These are phyloP conservation scores for Teleogryllus oceanicus DNA, from an alignment of 2,888 invertebrate genomes.

Conservation along the genomic window DNA sequence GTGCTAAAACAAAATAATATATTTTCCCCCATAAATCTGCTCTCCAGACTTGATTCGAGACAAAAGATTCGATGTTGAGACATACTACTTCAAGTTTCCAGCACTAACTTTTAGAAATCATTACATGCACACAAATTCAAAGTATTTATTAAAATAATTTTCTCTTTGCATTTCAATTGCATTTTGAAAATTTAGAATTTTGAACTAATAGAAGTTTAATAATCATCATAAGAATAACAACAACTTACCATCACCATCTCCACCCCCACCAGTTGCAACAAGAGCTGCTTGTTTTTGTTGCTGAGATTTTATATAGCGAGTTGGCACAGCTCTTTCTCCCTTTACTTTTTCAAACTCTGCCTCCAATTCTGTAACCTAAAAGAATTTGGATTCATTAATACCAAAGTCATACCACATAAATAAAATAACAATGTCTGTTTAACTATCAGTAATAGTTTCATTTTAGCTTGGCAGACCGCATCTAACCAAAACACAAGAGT, in stretches of 20 bases:
- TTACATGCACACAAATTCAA: too few relatives aligned
- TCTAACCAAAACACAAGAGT: neutral
- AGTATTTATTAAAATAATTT: too few relatives aligned
- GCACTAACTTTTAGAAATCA: too few relatives aligned
- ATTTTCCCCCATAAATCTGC: too few relatives aligned
- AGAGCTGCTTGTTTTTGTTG: slow-evolving; percentile 64
- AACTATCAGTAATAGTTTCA: neutral
- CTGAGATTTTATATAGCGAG: slow-evolving; percentile 75
- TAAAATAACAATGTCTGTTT: neutral
- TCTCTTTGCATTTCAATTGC: too few relatives aligned
- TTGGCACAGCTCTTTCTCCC: slow-evolving; percentile 64
- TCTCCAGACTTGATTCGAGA: too few relatives aligned
- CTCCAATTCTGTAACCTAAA: slow-evolving; percentile 76
- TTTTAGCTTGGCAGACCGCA: too few relatives aligned
- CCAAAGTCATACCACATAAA: neutral
- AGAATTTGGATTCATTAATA: neutral
- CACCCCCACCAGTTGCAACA: slow-evolving; percentile 50
- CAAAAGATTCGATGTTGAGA: too few relatives aligned
- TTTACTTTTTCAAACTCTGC: slow-evolving; percentile 76
- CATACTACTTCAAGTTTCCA: too few relatives aligned
- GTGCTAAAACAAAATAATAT: too few relatives aligned
- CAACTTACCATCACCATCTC: slow-evolving; percentile 50
- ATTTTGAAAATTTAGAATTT: neutral
- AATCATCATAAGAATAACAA: slow-evolving; percentile 22
- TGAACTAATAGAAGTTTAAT: slow-evolving; percentile 25